Percentiles rank a stretch among this genome's conserved stretches.
These are phyloP conservation scores for Plestiodon gilberti DNA, from an alignment of 2,113 vertebrate species.

Conservation along the genomic window DNA sequence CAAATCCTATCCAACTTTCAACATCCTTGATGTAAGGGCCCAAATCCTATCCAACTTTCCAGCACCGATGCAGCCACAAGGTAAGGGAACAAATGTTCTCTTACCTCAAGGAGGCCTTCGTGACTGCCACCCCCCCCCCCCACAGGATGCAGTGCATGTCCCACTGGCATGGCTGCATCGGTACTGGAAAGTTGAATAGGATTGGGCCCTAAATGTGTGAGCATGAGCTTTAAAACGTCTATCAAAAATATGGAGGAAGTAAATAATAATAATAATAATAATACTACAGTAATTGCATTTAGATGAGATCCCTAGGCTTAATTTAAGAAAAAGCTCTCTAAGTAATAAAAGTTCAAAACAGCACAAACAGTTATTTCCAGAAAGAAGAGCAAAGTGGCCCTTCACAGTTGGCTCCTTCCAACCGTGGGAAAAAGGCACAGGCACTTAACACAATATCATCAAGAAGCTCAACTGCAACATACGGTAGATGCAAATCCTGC, in stretches of 20 bases:
- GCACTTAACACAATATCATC: not conserved
- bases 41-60: too few species aligned
- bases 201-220: not conserved
- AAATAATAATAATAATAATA: not conserved
- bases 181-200: too few species aligned
- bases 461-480: not conserved
- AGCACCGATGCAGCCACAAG: too few species aligned
- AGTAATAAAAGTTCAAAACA: not conserved
- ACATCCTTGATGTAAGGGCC: too few species aligned
- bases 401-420: not conserved
- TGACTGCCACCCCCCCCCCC: too few species aligned
- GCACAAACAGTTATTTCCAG: constrained; percentile 1
- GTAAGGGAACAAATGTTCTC: too few species aligned
- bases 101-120: too few species aligned
- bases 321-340: not conserved
- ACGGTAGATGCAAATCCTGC: not conserved
- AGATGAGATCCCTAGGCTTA: not conserved
- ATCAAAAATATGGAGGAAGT: constrained; percentile 16
- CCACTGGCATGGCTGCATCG: too few species aligned
- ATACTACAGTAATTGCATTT: not conserved
- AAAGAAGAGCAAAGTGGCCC: not conserved
- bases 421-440: not conserved
- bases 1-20: too few species aligned
- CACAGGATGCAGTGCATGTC: too few species aligned
- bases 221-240: not conserved